phyloP scores from a whole-genome alignment of 2,888 invertebrate species.

The Lasioglossum figueresi region DNA sequence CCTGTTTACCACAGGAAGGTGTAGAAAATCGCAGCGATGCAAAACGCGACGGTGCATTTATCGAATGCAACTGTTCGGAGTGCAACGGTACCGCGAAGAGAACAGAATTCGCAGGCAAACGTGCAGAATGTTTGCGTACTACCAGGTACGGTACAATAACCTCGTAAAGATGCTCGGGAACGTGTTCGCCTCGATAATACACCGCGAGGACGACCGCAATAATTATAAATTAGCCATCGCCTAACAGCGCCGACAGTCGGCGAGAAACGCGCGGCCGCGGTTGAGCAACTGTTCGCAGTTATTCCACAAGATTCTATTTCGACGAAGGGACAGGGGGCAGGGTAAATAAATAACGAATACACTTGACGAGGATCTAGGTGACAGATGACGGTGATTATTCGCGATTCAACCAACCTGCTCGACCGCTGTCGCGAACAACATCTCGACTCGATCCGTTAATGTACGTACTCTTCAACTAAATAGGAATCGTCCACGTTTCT shows the following conservation, averaged over 20 bases:
- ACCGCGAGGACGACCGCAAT: neutral
- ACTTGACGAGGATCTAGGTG: slow-evolving; percentile 50
- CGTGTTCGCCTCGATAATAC: slow-evolving; percentile 10
- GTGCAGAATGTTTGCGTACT: slow-evolving; percentile 24
- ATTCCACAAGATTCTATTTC: slow-evolving; percentile 19
- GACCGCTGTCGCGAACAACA: slow-evolving; percentile 46
- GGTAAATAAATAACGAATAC: slow-evolving; percentile 30
- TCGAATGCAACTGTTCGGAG: neutral
- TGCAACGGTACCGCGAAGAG: slow-evolving; percentile 22
- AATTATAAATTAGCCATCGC: slow-evolving; percentile 37
- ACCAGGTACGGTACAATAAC: slow-evolving; percentile 21
- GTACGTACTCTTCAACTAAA: neutral
- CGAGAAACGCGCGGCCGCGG: neutral
- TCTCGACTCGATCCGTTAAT: slow-evolving; percentile 24
- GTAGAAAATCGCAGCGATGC: neutral
- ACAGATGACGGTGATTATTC: slow-evolving; percentile 57
- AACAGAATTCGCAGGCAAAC: neutral
- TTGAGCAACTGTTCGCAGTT: neutral
- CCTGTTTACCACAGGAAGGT: neutral
- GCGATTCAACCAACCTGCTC: slow-evolving; percentile 53
- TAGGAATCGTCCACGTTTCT: slow-evolving; percentile 12
- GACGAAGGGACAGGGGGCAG: neutral
- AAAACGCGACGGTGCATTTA: slow-evolving; percentile 2
- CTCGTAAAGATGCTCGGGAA: slow-evolving; percentile 19
- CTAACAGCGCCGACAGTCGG: neutral